Percentiles rank a stretch among this genome's conserved stretches.
Evolutionary conservation across 2,797 vertebrate species (phyloP).

Genomic region (Rhabdophis nuchalis): DNA sequence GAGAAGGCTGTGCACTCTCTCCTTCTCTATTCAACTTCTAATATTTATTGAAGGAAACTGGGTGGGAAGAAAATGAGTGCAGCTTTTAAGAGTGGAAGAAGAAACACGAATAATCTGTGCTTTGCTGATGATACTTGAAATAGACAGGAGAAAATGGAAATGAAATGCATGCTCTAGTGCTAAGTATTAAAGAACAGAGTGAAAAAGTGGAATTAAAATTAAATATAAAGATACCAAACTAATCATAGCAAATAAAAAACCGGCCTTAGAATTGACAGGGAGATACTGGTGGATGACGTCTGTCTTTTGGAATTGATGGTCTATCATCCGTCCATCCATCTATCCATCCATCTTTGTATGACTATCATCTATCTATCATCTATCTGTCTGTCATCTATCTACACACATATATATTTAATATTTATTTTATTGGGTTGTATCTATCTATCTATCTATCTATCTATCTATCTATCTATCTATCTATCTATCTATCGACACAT

Average conservation of each 20-base stretch:
- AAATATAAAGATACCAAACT: neutral
- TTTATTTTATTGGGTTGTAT: too few relatives aligned
- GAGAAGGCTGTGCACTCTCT: neutral
- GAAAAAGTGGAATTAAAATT: neutral
- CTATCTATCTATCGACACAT: too few relatives aligned
- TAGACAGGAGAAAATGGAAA: neutral
- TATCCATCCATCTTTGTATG: too few relatives aligned
- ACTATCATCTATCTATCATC: too few relatives aligned
- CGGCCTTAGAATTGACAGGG: neutral
- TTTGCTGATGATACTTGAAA: neutral
- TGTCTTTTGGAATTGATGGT: too few relatives aligned
- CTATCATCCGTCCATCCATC: too few relatives aligned
- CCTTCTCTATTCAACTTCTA: neutral
- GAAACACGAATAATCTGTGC: neutral
- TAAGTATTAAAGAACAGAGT: neutral
- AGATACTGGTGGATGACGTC: neutral
- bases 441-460: too few relatives aligned
- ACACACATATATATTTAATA: too few relatives aligned
- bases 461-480: too few relatives aligned
- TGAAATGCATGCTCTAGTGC: neutral
- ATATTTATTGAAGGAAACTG: neutral
- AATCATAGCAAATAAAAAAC: neutral
- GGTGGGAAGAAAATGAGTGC: neutral
- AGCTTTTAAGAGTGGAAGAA: neutral
- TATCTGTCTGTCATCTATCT: too few relatives aligned